phyloP scores from a whole-genome alignment of 2,888 invertebrate genomes.

The Nephrocerus scutellatus region DNA sequence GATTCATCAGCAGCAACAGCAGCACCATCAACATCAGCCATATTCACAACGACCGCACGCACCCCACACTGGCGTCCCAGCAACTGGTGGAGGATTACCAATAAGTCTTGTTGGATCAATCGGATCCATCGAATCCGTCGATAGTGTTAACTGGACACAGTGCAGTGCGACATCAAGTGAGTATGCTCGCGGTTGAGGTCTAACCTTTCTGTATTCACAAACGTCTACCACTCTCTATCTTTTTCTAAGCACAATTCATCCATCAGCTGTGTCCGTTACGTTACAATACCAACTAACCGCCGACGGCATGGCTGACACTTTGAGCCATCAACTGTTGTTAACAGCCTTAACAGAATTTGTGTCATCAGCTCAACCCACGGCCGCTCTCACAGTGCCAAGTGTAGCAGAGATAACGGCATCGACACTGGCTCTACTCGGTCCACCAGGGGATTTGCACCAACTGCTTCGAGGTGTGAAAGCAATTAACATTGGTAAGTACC shows the following conservation, averaged over 20 bases:
- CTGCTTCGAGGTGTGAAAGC: slow-evolving; percentile 61
- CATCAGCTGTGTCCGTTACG: slow-evolving; percentile 43
- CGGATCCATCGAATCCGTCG: slow-evolving; percentile 19
- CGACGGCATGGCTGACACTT: slow-evolving; percentile 37
- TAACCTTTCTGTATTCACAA: slow-evolving; percentile 2
- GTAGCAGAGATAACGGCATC: slow-evolving; percentile 41
- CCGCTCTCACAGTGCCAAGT: slow-evolving; percentile 31
- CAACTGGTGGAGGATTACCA: too few relatives aligned
- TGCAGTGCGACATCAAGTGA: slow-evolving; percentile 4
- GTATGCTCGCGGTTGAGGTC: too few relatives aligned
- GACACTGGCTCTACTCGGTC: slow-evolving; percentile 39
- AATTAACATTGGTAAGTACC: slow-evolving; percentile 45
- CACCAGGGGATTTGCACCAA: slow-evolving; percentile 52
- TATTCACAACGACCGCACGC: too few relatives aligned
- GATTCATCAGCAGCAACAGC: slow-evolving; percentile 3
- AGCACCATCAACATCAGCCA: too few relatives aligned
- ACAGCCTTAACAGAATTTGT: slow-evolving; percentile 37
- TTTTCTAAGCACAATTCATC: slow-evolving; percentile 32
- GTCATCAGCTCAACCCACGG: slow-evolving; percentile 29
- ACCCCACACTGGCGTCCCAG: too few relatives aligned
- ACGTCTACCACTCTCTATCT: slow-evolving; percentile 3
- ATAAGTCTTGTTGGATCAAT: too few relatives aligned
- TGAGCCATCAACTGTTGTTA: slow-evolving; percentile 31
- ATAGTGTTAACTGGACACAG: too few relatives aligned
- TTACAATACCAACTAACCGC: slow-evolving; percentile 44